phyloP scores from a whole-genome alignment of 2,113 vertebrate genomes.

The Prionailurus viverrinus region DNA sequence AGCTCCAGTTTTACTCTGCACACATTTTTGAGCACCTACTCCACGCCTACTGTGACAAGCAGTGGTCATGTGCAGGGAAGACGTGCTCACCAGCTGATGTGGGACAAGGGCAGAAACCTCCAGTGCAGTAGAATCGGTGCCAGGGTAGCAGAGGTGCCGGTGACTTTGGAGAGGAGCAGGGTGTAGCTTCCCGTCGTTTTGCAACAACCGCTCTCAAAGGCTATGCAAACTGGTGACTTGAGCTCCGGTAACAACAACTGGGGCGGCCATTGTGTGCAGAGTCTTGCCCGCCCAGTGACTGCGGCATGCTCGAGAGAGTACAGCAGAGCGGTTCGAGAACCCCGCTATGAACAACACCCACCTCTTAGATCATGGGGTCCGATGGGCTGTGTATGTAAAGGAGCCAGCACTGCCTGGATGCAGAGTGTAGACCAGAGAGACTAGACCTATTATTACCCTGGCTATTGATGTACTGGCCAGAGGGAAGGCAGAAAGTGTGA shows the following conservation, averaged over 20 bases:
- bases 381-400: not conserved
- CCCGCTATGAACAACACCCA: not conserved
- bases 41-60: not conserved
- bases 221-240: not conserved
- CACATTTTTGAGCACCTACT: not conserved
- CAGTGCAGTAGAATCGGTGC: not conserved
- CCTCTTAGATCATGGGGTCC: not conserved
- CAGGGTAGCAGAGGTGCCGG: not conserved
- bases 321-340: not conserved
- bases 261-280: not conserved
- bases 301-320: not conserved
- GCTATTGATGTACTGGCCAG: not conserved
- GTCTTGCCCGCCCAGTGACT: not conserved
- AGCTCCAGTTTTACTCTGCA: not conserved
- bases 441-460: not conserved
- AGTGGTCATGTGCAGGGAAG: no score
- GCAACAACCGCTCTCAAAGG: not conserved
- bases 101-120: not conserved
- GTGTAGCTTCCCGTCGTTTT: not conserved
- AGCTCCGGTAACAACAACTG: no score
- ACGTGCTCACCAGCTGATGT: accelerated
- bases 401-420: not conserved
- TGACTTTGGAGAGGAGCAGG: not conserved
- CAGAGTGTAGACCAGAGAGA: not conserved
- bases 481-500: not conserved